Base-by-base conservation (phyloP, 2,113 vertebrate genomes). In the Sinocyclocheilus anshuiensis region DNA sequence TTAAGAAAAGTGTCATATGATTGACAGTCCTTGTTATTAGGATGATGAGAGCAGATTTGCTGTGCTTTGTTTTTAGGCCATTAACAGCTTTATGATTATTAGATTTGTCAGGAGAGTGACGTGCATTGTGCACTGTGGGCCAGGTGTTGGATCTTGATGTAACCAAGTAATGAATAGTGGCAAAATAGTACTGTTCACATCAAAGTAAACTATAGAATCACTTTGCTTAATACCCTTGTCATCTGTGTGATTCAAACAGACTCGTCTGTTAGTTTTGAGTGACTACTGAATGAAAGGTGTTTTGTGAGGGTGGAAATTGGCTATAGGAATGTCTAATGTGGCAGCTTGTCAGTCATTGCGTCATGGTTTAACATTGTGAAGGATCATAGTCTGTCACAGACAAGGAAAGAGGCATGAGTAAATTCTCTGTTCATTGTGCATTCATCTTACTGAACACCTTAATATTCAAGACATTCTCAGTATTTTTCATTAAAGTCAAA, bases 401-500 rank as follows among this genome's bases (percentile, higher is more conserved):
- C 24, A 29, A 65, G 15, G n/a, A 63, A 80, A 61, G 39, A 48
- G 22, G 57, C 78, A 39, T 18, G 4, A 81, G 59, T 65, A 15
- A 45, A 26, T 81, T 81, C 55, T 79, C 22, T 11, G 36, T 45
- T 81, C 59, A 65, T 26, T 48, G 26, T 65, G 36, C 59, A 81
- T 20, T 81, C 42, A 65, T 81, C 57, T 61, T 39, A 61, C 33
- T 2, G 77, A 59, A 79, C 29, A 79, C 20, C 76, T 39, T 79
- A 61, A 80, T 81, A 81, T 81, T 65, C 39, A 45, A 81, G 78
- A 63, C 78, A 26, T 81, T 65, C n/a, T 11, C n/a, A 65, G 57
- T 81, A 65, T 20, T 81, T 63, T 81, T 65, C 78, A 81, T 65
- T 81, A 26, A 81, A 61, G 57, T 80, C 77, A 63, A 80, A 61